These are phyloP conservation scores for Tenualosa ilisha DNA, from an alignment of 2,797 vertebrate species.

Conservation along the genomic window DNA sequence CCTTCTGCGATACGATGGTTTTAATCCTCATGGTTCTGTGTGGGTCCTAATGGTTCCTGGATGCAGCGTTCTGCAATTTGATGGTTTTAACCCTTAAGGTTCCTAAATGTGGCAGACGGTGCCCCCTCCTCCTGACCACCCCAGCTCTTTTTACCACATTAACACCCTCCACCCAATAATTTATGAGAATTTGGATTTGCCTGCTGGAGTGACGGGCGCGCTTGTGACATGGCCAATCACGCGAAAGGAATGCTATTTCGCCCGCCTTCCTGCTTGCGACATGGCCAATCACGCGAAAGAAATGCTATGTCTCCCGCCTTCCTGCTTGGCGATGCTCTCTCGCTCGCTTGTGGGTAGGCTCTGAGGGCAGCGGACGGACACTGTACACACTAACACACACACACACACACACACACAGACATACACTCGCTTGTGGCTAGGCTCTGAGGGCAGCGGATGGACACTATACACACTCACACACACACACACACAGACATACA, in stretches of 20 bases:
- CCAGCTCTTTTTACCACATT: conserved; percentile 59
- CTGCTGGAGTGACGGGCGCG: conserved; percentile 55
- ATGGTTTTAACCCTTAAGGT: too few relatives aligned
- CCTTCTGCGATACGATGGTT: too few relatives aligned
- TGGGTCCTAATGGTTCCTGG: too few relatives aligned
- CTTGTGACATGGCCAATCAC: conserved; percentile 67
- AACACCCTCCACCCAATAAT: conserved; percentile 56
- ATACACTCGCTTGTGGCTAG: neutral
- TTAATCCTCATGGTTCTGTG: too few relatives aligned
- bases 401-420: neutral
- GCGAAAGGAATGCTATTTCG: conserved; percentile 62
- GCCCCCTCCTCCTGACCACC: neutral
- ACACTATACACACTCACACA: too few relatives aligned
- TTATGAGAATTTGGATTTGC: conserved; percentile 65
- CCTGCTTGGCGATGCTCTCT: neutral
- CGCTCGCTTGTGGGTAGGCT: neutral
- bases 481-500: too few relatives aligned
- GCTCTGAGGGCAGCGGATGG: neutral
- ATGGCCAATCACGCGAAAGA: too few relatives aligned
- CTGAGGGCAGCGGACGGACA: neutral
- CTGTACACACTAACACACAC: too few relatives aligned
- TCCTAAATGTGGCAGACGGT: neutral
- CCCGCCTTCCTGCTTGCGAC: conserved; percentile 34
- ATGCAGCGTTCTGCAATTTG: too few relatives aligned
- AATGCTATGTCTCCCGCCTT: too few relatives aligned